phyloP scores from a whole-genome alignment of 2,797 vertebrate species.

The Lepilemur septentrionalis region DNA sequence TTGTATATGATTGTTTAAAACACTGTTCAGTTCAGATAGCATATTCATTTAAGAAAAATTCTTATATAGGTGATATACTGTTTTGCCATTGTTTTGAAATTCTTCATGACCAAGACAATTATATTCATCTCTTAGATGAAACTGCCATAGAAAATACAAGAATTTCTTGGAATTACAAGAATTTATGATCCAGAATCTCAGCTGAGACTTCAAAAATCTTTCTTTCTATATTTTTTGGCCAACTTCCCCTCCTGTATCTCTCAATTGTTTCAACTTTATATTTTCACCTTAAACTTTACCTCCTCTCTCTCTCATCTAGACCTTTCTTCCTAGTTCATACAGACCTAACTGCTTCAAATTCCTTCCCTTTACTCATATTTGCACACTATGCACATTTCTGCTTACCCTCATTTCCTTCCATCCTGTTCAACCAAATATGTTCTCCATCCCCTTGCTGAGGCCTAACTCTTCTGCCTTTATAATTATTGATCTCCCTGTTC shows the following conservation, averaged over 20 bases:
- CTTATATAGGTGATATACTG: neutral
- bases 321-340: neutral
- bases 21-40: neutral
- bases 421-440: neutral
- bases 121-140: neutral
- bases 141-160: neutral
- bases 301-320: neutral
- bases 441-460: neutral
- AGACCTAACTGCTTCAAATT: neutral
- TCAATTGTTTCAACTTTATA: neutral
- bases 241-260: neutral
- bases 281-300: neutral
- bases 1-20: neutral
- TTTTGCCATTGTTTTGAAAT: neutral
- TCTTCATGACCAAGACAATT: neutral
- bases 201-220: neutral
- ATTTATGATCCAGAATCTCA: neutral
- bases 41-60: neutral
- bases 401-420: neutral
- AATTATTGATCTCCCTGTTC: neutral
- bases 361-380: too few relatives aligned
- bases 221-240: neutral
- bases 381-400: neutral
- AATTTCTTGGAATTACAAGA: neutral
- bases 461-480: neutral